Evolutionary conservation across 2,113 vertebrate species (phyloP), one percentile per base, ranked within the genome.

Genomic region (Irena cyanogastra): DNA sequence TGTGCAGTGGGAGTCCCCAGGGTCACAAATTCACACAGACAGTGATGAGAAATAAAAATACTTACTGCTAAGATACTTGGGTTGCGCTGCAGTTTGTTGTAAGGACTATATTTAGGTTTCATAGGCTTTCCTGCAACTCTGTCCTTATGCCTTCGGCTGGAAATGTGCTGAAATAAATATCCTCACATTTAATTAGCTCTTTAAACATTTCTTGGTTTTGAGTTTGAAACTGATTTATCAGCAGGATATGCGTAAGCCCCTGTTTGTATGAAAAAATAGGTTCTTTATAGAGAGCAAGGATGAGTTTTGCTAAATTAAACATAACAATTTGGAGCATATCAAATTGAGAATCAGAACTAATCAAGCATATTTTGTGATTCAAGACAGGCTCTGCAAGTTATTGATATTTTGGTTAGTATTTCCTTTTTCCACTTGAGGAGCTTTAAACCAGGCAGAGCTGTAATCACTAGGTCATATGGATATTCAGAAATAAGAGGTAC

Each of bases 101-200:
- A 99, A 31, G 99, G 99, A 87, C 99, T 99, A 94, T 99, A 99
- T 97, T 99, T 99, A 82, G 99, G 99, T 97, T 99, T 99, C 97
- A 98, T 97, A 70, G 99, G 99, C 96, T 99, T 99, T 85, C 99
- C 99, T 93, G 99, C 99, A 93, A 99, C 99, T 95, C 98, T 98
- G 98, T 99, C 99, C 97, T 99, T 99, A 97, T 99, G 99, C 97
- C 99, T 99, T 97, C 99, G 98, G 97, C 99, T 99, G 98, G 99
- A 99, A 97, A 99, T 99, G 97, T 99, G 99, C 99, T 99, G 98
- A 82, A 98, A 98, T 88, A 94, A 96, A 94, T 80, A 97, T 89
- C 27, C 94, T 69, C 92, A 91, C 56, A 83, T 94, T 89, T 80
- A 83, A 79, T 97, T 97, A 98, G 92, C 74, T 89, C 87, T 93